phyloP scores from a whole-genome alignment of 2,797 vertebrate species.

The Cryptoblepharus egeriae region DNA sequence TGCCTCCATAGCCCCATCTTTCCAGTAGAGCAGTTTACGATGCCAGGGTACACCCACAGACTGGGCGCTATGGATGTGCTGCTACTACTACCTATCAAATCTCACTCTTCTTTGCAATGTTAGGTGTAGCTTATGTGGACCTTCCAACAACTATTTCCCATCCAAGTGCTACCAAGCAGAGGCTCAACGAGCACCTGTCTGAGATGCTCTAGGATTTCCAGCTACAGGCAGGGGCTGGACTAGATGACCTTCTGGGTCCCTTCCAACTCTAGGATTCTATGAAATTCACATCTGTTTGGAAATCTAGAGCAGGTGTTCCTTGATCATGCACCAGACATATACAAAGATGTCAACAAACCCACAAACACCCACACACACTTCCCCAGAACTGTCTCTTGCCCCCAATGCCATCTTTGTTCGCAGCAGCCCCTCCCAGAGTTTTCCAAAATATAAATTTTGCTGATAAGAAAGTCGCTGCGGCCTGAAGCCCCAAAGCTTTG shows the following conservation, averaged over 20 bases:
- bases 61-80: neutral
- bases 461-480: constrained; percentile 50
- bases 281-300: constrained; percentile 22
- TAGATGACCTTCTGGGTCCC: too few species aligned
- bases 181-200: too few species aligned
- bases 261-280: too few species aligned
- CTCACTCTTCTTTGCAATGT: neutral
- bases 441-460: neutral
- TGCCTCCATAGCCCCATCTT: neutral
- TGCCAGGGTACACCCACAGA: neutral
- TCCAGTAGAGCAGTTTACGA: too few species aligned
- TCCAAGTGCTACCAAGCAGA: neutral
- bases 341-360: constrained; percentile 10
- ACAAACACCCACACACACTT: constrained; percentile 40
- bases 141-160: neutral
- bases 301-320: constrained; percentile 25
- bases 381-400: constrained; percentile 50
- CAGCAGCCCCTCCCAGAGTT: constrained; percentile 55
- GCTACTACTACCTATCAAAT: too few species aligned
- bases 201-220: too few species aligned
- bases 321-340: neutral
- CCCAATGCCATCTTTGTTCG: constrained; percentile 52
- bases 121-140: neutral
- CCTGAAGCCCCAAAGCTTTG: constrained; percentile 43
- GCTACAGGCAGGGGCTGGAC: too few species aligned